Percentiles rank a stretch among this genome's conserved stretches.
Evolutionary conservation across 1,140 invertebrate species (phyloP).

Genomic region (Drosophila bipectinata): DNA sequence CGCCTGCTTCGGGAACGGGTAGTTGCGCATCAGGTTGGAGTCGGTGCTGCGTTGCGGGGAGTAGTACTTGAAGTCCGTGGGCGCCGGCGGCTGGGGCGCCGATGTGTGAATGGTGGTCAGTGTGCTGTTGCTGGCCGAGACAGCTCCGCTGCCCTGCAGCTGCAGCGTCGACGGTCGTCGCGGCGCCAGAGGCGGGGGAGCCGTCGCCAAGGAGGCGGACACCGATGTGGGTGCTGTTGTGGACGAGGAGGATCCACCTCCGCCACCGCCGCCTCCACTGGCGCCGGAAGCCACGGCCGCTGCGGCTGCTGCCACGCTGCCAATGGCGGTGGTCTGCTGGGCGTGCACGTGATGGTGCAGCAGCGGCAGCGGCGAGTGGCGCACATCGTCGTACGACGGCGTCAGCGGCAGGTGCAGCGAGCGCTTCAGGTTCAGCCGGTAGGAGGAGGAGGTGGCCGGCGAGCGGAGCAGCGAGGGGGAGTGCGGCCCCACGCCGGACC

Average conservation of each 20-base stretch:
- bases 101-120: slow-evolving; percentile 70
- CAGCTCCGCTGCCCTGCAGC: slow-evolving; percentile 65
- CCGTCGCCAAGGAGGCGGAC: slow-evolving; percentile 59
- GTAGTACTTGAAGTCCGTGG: slow-evolving; percentile 79
- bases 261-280: slow-evolving; percentile 17
- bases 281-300: slow-evolving; percentile 24
- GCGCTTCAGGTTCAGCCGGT: slow-evolving; percentile 74
- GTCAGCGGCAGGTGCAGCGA: slow-evolving; percentile 80
- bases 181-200: slow-evolving; percentile 59
- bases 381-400: slow-evolving; percentile 74
- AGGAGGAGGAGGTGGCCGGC: slow-evolving; percentile 74
- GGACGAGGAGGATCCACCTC: slow-evolving; percentile 43
- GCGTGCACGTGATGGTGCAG: slow-evolving; percentile 74
- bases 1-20: slow-evolving; percentile 77
- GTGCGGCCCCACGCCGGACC: slow-evolving; percentile 29
- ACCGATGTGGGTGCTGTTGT: slow-evolving; percentile 66
- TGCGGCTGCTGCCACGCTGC: slow-evolving; percentile 60
- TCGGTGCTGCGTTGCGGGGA: slow-evolving; percentile 79
- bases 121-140: slow-evolving; percentile 67
- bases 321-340: slow-evolving; percentile 68
- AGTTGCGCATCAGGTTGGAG: slow-evolving; percentile 66
- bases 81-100: slow-evolving; percentile 73
- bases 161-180: slow-evolving; percentile 75
- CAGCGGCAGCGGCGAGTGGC: slow-evolving; percentile 79
- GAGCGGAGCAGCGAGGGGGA: slow-evolving; percentile 71